These are phyloP conservation scores for Harpagifer antarcticus DNA, from an alignment of 2,797 vertebrate genomes.

Conservation along the genomic window DNA sequence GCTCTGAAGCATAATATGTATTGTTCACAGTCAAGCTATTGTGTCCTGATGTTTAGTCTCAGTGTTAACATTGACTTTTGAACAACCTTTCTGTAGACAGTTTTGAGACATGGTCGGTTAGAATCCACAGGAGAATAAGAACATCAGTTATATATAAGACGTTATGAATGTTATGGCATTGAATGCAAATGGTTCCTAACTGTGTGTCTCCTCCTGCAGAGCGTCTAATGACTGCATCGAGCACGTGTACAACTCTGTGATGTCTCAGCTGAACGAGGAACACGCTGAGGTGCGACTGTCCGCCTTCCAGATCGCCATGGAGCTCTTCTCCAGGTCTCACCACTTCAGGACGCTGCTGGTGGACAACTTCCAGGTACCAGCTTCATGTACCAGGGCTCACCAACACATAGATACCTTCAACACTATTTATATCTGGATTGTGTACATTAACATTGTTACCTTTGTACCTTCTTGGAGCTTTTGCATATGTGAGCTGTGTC, in stretches of 20 bases:
- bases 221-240: conserved; percentile 87
- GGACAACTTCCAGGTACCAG: conserved; percentile 85
- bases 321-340: conserved; percentile 92
- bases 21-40: too few relatives aligned
- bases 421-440: neutral
- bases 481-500: neutral
- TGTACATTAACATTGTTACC: too few relatives aligned
- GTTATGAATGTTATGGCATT: accelerated
- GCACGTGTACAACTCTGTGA: conserved; percentile 88
- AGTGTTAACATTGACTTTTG: too few relatives aligned
- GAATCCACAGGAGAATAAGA: neutral
- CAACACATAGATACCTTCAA: conserved; percentile 49
- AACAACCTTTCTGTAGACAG: too few relatives aligned
- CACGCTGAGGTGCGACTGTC: conserved; percentile 93
- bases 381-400: neutral
- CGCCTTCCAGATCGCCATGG: conserved; percentile 87
- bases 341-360: conserved; percentile 89
- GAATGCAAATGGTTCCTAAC: neutral
- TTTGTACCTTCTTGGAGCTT: neutral
- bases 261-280: conserved; percentile 89
- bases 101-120: neutral
- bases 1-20: too few relatives aligned
- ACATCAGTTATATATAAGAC: too few relatives aligned
- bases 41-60: too few relatives aligned
- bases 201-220: conserved; percentile 69